Percentiles rank a stretch among this genome's conserved stretches.
Conservation (phyloP, 37 sponge, comb jelly and placozoan genomes). For the Corticium candelabrum region DNA sequence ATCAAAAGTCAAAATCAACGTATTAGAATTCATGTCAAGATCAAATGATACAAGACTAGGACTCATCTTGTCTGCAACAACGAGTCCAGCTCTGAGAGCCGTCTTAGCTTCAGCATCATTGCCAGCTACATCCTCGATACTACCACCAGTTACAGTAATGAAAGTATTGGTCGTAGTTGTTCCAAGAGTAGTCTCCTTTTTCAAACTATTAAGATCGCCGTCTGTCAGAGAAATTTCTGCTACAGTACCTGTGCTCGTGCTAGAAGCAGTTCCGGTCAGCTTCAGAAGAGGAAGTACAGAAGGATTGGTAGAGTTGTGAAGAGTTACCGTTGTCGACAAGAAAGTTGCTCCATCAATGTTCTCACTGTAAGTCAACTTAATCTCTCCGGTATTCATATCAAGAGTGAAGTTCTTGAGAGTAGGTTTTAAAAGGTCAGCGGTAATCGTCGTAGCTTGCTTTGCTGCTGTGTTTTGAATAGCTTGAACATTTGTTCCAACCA, state of each 20-base stretch:
- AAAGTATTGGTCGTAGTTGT: slow-evolving; percentile 53
- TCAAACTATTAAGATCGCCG: slow-evolving; percentile 58
- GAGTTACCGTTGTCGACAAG: slow-evolving; percentile 16
- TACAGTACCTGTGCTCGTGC: slow-evolving; percentile 49
- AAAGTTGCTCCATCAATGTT: slow-evolving; percentile 47
- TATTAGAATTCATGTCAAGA: slow-evolving; percentile 63
- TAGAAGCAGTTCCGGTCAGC: slow-evolving; percentile 15
- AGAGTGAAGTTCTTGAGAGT: slow-evolving; percentile 42
- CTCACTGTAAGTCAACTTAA: slow-evolving; percentile 68
- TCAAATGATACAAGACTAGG: slow-evolving; percentile 47
- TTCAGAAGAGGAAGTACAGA: not conserved
- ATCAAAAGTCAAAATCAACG: slow-evolving; percentile 56
- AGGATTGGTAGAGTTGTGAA: slow-evolving; percentile 25
- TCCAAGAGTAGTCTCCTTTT: slow-evolving; percentile 50
- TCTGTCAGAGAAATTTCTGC: slow-evolving; percentile 37
- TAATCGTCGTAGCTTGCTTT: slow-evolving; percentile 38
- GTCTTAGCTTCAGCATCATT: slow-evolving; percentile 29
- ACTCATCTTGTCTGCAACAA: slow-evolving; percentile 36
- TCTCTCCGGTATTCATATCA: slow-evolving; percentile 42
- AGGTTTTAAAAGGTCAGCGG: slow-evolving; percentile 51
- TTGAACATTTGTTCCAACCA: slow-evolving; percentile 46
- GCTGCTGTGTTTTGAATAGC: slow-evolving; percentile 27
- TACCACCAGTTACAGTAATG: slow-evolving; percentile 26
- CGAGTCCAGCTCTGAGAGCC: not conserved
- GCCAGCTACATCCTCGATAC: slow-evolving; percentile 47